A percentile compares a stretch with the other conserved stretches of the same genome.
phyloP scores from a whole-genome alignment of 2,888 invertebrate genomes.

The Yponomeuta sedellus region DNA sequence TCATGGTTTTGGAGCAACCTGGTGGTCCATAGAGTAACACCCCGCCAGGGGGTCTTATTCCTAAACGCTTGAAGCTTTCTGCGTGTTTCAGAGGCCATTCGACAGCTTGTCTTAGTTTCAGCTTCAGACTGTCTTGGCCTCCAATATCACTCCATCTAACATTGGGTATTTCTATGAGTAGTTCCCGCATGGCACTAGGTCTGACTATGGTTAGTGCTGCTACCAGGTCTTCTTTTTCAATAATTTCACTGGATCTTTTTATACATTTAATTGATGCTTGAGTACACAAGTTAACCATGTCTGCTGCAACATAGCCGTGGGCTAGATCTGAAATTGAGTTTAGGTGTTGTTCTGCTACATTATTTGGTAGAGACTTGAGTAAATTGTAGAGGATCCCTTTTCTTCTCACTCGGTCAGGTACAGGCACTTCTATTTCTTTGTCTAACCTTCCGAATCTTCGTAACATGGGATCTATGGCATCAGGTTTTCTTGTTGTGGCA shows the following conservation, averaged over 20 bases:
- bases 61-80: conserved; percentile 86
- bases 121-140: conserved; percentile 90
- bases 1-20: conserved; percentile 99
- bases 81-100: conserved; percentile 95
- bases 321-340: conserved; percentile 81
- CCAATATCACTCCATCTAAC: conserved; percentile 96
- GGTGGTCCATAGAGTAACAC: conserved; percentile 97
- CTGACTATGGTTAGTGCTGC: conserved; percentile 81
- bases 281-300: conserved; percentile 86
- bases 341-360: conserved; percentile 74
- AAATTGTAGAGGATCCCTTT: conserved; percentile 82
- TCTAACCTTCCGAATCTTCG: conserved; percentile 89
- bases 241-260: conserved; percentile 52
- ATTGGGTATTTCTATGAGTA: conserved; percentile 90
- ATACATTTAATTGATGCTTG: conserved; percentile 82
- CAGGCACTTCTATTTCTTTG: conserved; percentile 86
- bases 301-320: conserved; percentile 95
- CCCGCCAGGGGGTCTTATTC: conserved; percentile 91
- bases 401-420: conserved; percentile 81
- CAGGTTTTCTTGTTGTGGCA: conserved; percentile 86
- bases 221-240: conserved; percentile 75
- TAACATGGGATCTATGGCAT: conserved; percentile 83
- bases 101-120: conserved; percentile 90
- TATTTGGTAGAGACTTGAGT: conserved; percentile 74
- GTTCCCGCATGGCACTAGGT: conserved; percentile 94